Evolutionary conservation across 2,113 vertebrate genomes (phyloP), one percentile per base, ranked within the genome.

Genomic region (Galemys pyrenaicus): DNA sequence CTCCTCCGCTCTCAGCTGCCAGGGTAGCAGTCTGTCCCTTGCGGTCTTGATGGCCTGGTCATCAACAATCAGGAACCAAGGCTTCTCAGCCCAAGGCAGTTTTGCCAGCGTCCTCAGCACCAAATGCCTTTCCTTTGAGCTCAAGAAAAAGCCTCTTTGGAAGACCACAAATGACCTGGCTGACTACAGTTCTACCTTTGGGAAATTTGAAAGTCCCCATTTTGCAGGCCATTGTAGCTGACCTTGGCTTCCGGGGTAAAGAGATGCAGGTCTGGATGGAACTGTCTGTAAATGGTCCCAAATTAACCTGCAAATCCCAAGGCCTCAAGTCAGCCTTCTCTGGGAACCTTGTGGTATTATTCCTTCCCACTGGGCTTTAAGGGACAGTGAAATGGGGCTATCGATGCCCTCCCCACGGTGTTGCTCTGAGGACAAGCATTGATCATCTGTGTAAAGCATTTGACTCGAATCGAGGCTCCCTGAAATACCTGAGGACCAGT

Each of bases 11-110:
- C 49, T 56, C 11, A 0, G 11, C 16, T 3, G 5, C 32, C 12
- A 17, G 30, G 12, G 37, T 28, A 9, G 70, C 32, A 32, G 4
- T 24, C 4, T 0, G 1, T n/a, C 13, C 32, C 41, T 41, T 39
- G 60, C 15, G 2, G 9, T 44, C 24, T 71, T 10, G 73, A 28
- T 0, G 39, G 60, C 26, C 0, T 1, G 26, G 28, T 54, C 84
- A 17, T n/a, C 46, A 17, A 78, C 77, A 5, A 7, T 41, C 78
- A 67, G 65, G 49, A 77, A 24, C 3, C 1, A 32, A 80, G 32
- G 32, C 22, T 8, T 39, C 22, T 51, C 54, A 24, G 32, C 64
- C 6, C 6, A 2, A 24, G 56, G 19, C 22, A 30, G 16, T 56
- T 16, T 49, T 46, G 68, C n/a, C 46, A 60, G 87, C 0, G 0